Evolutionary conservation across 1,140 invertebrate genomes (phyloP).

Genomic region (Onthophagus taurus): DNA sequence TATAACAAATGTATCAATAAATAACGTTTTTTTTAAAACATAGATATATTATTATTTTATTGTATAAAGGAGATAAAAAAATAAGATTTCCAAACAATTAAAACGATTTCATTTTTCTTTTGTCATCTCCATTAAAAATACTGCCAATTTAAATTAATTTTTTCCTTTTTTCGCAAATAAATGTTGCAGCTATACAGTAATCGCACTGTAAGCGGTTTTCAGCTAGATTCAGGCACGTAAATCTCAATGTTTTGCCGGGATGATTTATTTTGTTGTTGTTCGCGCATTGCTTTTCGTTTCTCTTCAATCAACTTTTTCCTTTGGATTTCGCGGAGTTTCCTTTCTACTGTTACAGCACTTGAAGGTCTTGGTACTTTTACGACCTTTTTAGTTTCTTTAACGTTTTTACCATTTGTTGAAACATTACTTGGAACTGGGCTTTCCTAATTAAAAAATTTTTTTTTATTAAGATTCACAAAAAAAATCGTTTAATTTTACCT

Average conservation of each 20-base stretch:
- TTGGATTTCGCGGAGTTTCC: slow-evolving; percentile 64
- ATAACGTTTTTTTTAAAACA: no score
- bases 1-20: no score
- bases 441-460: slow-evolving; percentile 15
- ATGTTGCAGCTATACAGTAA: slow-evolving; percentile 8
- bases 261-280: slow-evolving; percentile 31
- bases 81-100: neutral
- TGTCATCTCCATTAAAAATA: no score
- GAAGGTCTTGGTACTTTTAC: slow-evolving; percentile 39
- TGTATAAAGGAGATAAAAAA: neutral
- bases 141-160: neutral
- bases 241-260: slow-evolving; percentile 45
- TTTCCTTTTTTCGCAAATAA: neutral
- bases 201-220: no score
- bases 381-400: slow-evolving; percentile 30
- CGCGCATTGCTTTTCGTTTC: slow-evolving; percentile 56
- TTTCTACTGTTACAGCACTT: slow-evolving; percentile 42
- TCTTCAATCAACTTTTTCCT: slow-evolving; percentile 72
- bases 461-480: neutral
- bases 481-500: slow-evolving; percentile 21
- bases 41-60: neutral
- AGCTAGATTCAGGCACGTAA: slow-evolving; percentile 47
- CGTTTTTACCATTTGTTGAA: slow-evolving; percentile 30
- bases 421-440: slow-evolving; percentile 22
- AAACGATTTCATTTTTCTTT: neutral